Evolutionary conservation across 2,113 vertebrate genomes (phyloP), one percentile per base, ranked within the genome.

Genomic region (Amphiprion ocellaris): DNA sequence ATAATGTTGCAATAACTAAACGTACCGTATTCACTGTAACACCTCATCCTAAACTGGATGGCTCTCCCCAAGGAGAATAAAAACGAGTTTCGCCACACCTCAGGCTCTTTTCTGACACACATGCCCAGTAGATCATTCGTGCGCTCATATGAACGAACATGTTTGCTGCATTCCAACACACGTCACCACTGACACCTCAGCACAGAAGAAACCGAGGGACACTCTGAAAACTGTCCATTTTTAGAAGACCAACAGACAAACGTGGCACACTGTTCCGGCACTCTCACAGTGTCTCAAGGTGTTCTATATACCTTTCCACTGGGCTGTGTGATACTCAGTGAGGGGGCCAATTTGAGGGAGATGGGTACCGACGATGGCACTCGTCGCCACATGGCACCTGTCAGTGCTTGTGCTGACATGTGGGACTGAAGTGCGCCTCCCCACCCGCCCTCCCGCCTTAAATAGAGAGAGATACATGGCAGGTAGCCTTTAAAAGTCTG

Each of bases 401-500:
- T 90, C 92, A 90, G 77, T 76, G 88, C 59, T 62, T 49, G 58
- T 44, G 64, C 79, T 90, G 92, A 92, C 84, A 86, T 70, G 83
- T 44, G 33, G 61, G 74, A 72, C 78, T 66, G 69, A 72, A 77
- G 69, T 47, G 63, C 61, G 6, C 63, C 69, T 61, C 79, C 82
- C 17, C 24, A 59, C 23, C 54, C n/a, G 10, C 4, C 79, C 76
- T 26, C 41, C 65, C 15, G 53, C 12, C 17, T 3, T 68, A 49
- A 55, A 50, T 54, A 53, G 52, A 85, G 70, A 56, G 76, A 85
- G 77, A 76, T 63, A 81, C 79, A 78, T 87, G 78, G 80, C 76
- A 88, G 87, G 86, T 87, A 86, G 86, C 77, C 83, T 90, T 88
- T 87, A 84, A 91, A 89, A 91, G 74, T 89, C 77, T 68, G 67